A percentile compares a stretch with the other conserved stretches of the same genome.
Evolutionary conservation across 2,113 vertebrate genomes (phyloP).

Genomic region (Trichechus manatus): DNA sequence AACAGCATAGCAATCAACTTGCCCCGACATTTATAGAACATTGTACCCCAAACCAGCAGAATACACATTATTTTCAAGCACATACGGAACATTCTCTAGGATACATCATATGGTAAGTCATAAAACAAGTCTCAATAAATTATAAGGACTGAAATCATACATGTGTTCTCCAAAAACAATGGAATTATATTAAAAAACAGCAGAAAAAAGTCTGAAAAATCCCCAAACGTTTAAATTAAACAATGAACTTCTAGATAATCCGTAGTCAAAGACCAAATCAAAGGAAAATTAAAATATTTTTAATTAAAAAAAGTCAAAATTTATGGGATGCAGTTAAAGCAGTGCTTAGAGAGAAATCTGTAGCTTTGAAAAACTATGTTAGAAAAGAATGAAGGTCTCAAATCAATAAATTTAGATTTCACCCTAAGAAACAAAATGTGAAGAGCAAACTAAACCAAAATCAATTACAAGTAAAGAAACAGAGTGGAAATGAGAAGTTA

Average conservation of each 20-base stretch:
- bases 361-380: neutral
- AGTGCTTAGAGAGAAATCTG: neutral
- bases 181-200: conserved; percentile 35
- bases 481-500: neutral
- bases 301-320: neutral
- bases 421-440: neutral
- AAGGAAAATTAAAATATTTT: conserved; percentile 9
- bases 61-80: neutral
- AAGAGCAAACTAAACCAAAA: neutral
- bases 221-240: neutral
- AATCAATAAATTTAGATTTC: neutral
- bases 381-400: neutral
- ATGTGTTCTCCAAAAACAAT: neutral
- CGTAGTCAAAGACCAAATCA: neutral
- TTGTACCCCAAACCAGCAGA: neutral
- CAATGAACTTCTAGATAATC: neutral
- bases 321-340: too few relatives aligned
- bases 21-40: neutral
- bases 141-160: neutral
- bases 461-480: neutral
- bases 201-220: neutral
- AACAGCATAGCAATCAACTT: neutral
- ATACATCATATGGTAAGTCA: neutral
- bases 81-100: neutral
- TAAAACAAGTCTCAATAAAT: neutral